Percentiles rank a stretch among this genome's conserved stretches.
phyloP scores from a whole-genome alignment of 2,888 invertebrate species.

The Cecidostiba fungosa region DNA sequence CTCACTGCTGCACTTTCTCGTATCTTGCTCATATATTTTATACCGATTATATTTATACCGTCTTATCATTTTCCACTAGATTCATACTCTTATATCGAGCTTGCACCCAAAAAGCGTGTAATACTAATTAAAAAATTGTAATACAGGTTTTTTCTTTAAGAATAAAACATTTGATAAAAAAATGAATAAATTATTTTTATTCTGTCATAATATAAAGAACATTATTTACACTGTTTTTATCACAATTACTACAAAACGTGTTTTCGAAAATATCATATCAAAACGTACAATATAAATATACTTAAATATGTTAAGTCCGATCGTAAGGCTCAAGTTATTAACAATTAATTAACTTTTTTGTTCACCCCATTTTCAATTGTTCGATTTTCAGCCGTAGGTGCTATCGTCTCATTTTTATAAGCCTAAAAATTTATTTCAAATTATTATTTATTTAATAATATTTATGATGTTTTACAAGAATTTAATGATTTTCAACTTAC shows the following conservation, averaged over 20 bases:
- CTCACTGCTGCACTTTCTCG: too few relatives aligned
- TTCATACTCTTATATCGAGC: too few relatives aligned
- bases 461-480: background rate
- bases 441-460: background rate
- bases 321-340: background rate
- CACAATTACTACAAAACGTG: conserved; percentile 8
- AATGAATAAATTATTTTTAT: background rate
- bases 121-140: too few relatives aligned
- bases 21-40: too few relatives aligned
- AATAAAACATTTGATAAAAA: background rate
- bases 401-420: background rate
- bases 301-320: background rate
- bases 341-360: conserved; percentile 17
- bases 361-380: conserved; percentile 17
- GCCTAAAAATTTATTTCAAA: conserved; percentile 18
- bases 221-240: conserved; percentile 29
- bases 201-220: conserved; percentile 10
- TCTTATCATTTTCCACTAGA: too few relatives aligned
- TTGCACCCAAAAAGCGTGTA: too few relatives aligned
- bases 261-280: conserved; percentile 49
- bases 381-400: background rate
- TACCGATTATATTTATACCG: too few relatives aligned
- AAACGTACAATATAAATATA: conserved; percentile 44
- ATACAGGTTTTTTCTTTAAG: too few relatives aligned
- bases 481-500: conserved; percentile 41